Evolutionary conservation across 2,113 vertebrate species (phyloP).

Genomic region (Aegotheles bennettii): DNA sequence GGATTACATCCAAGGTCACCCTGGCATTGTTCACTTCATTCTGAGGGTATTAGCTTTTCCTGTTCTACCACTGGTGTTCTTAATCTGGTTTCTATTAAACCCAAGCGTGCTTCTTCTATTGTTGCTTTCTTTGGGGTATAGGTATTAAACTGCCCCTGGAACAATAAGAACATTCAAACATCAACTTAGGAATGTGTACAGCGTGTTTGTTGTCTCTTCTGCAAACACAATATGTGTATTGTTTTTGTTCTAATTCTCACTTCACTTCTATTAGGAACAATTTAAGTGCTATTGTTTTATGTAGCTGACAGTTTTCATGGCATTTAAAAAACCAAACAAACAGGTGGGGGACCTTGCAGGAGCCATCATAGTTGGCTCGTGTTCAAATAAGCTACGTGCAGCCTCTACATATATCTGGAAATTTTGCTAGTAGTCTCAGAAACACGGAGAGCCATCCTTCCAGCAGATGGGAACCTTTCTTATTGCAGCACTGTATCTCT

Average conservation of each 20-base stretch:
- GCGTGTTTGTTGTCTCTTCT: background rate
- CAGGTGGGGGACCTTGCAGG: background rate
- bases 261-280: background rate
- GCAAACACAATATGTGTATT: background rate
- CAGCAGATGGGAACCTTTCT: rapidly evolving
- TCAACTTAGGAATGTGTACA: background rate
- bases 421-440: background rate
- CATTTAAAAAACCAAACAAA: background rate
- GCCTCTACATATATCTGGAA: rapidly evolving
- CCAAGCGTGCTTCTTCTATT: background rate
- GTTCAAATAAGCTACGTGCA: background rate
- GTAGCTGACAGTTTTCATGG: background rate
- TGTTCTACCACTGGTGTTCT: background rate
- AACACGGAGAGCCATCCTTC: background rate
- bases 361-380: rapidly evolving
- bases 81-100: background rate
- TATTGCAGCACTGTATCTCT: rapidly evolving
- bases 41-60: background rate
- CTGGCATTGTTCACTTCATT: background rate
- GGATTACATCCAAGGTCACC: background rate
- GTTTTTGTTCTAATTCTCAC: background rate
- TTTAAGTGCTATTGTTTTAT: background rate
- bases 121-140: background rate
- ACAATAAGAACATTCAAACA: background rate
- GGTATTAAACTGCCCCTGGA: background rate